Evolutionary conservation across 1,140 invertebrate genomes (phyloP), one percentile per base, ranked within the genome.

Genomic region (Rhopalosiphum padi): DNA sequence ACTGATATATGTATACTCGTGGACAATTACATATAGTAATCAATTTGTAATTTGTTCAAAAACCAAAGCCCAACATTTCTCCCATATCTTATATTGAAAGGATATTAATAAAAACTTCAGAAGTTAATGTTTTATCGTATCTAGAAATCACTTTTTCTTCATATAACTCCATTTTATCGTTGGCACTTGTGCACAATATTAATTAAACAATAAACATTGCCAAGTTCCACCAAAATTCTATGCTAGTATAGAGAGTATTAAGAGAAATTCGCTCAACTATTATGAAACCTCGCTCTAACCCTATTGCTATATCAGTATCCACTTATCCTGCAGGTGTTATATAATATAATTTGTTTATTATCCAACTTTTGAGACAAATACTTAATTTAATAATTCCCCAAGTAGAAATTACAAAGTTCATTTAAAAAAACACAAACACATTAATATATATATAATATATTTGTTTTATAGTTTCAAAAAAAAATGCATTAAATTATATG

Each of bases 131-230:
- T 82, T 82, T 91, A 91, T 91, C 68, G 35, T 43, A 8, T 91
- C 41, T 91, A 60, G n/a, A 82, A 82, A 91, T 91, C 68, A 82
- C 60, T 91, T 91, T 91, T 77, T 82, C 30, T 82, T 90, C 90
- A 48, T 48, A 77, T 2, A 82, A 91, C 41, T 91, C 11, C 46
- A 77, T 41, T 48, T 9, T 22, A 46, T 21, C n/a, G 41, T 82
- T 77, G 90, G 90, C 90, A 91, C 90, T 91, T 82, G 90, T 48
- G 68, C 37, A 82, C 68, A 25, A 82, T 82, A 91, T 91, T 91
- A 91, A 91, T 91, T 91, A 91, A 91, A 91, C 90, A 91, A 91
- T 91, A 91, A 91, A 91, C 90, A 91, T 68, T 91, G 90, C 90
- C 90, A 91, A 91, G 90, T 91, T 82, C 48, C 22, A 22, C 41